Conservation (phyloP, 2,113 vertebrate genomes). For the Phylloscopus trochiloides region DNA sequence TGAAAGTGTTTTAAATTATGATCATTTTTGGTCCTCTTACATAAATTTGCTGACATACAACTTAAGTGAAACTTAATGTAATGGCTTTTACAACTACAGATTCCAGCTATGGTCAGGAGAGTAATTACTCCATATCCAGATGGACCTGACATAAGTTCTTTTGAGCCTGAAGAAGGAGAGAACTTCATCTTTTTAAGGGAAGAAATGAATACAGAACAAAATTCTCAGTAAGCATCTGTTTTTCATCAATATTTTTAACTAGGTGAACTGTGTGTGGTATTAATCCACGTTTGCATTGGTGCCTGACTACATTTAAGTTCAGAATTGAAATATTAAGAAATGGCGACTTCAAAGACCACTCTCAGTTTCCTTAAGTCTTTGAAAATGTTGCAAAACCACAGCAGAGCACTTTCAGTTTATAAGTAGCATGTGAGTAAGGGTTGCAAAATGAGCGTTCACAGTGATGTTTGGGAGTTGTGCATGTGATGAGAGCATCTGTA, state of each 20-base stretch:
- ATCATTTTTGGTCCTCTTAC: background rate
- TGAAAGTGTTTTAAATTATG: background rate
- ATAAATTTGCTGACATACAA: background rate
- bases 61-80: background rate
- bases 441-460: background rate
- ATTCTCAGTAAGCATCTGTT: constrained; percentile 62
- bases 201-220: constrained; percentile 73
- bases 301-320: background rate
- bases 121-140: constrained; percentile 88
- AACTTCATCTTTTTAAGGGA: constrained; percentile 73
- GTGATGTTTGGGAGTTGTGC: background rate
- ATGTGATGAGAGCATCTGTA: background rate
- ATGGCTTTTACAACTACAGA: constrained; percentile 71
- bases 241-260: background rate
- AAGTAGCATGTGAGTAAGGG: background rate
- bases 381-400: background rate
- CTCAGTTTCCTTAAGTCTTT: background rate
- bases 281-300: background rate
- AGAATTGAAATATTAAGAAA: background rate
- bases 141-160: constrained; percentile 89
- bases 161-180: constrained; percentile 82
- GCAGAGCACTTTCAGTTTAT: background rate
- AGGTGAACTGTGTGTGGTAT: background rate
- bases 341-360: background rate
- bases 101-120: constrained; percentile 92